A percentile compares a stretch with the other conserved stretches of the same genome.
These are phyloP conservation scores for Micrasema minimum DNA, from an alignment of 1,140 invertebrate species.

Conservation along the genomic window DNA sequence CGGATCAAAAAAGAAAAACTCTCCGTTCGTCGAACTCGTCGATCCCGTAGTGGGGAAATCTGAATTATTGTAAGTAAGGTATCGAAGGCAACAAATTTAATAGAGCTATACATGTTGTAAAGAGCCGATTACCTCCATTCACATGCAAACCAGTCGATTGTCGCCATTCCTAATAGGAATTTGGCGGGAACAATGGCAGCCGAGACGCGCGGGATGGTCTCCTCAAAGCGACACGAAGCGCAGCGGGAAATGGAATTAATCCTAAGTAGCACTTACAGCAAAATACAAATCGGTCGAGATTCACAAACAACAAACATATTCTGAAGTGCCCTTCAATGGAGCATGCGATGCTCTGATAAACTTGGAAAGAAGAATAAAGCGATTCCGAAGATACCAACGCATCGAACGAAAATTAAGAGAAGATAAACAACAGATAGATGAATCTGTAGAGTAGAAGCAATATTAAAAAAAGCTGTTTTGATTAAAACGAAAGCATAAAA, in stretches of 20 bases:
- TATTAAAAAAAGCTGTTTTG: too few species aligned
- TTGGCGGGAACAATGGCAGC: slow-evolving; percentile 23
- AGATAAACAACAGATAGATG: too few species aligned
- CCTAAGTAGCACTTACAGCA: not conserved
- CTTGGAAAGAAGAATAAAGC: not conserved
- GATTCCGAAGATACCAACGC: too few species aligned
- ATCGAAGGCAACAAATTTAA: slow-evolving; percentile 6
- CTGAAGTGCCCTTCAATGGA: slow-evolving; percentile 7
- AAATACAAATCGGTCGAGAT: slow-evolving; percentile 6
- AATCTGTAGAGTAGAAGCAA: too few species aligned
- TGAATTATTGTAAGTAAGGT: not conserved
- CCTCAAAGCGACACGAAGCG: not conserved
- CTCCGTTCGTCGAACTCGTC: slow-evolving; percentile 18
- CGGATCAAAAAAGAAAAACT: slow-evolving; percentile 2
- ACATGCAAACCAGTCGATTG: slow-evolving; percentile 26
- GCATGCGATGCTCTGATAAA: not conserved
- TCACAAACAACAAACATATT: slow-evolving; percentile 6
- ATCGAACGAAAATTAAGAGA: not conserved
- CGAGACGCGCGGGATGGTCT: not conserved
- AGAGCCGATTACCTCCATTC: slow-evolving; percentile 23
- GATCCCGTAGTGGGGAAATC: not conserved
- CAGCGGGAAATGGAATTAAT: slow-evolving; percentile 16
- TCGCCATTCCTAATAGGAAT: slow-evolving; percentile 17
- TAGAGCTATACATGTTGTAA: slow-evolving; percentile 11
- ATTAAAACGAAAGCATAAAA: too few species aligned